These are phyloP conservation scores for Carassius gibelio DNA, from an alignment of 2,113 vertebrate genomes.

Conservation along the genomic window DNA sequence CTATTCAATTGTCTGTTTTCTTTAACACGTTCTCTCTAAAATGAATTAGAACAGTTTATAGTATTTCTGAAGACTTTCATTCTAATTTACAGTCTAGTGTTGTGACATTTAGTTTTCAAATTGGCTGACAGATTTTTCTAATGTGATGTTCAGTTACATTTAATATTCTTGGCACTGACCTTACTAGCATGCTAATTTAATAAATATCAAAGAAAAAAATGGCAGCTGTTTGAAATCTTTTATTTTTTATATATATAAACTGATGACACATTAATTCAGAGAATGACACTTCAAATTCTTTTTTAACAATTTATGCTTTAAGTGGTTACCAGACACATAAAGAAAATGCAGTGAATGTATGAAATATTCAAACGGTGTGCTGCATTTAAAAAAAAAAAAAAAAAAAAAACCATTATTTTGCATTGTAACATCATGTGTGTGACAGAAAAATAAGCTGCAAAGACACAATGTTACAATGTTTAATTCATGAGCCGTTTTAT, in stretches of 20 bases:
- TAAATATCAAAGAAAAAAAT: not conserved
- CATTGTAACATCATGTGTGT: not conserved
- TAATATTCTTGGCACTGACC: too few relatives aligned
- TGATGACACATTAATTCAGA: not conserved
- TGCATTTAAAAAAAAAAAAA: not conserved
- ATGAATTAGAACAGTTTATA: not conserved
- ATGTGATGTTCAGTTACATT: not conserved
- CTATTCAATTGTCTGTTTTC: not conserved
- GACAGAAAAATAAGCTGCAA: not conserved
- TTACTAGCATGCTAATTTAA: not conserved
- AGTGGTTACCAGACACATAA: not conserved
- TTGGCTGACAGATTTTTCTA: not conserved
- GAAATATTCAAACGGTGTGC: not conserved
- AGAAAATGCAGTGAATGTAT: not conserved
- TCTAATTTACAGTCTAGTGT: not conserved
- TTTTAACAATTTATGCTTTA: too few relatives aligned
- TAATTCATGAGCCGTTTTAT: not conserved
- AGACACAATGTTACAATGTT: not conserved
- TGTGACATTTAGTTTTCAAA: not conserved
- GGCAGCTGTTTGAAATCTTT: not conserved
- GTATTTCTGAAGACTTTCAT: not conserved
- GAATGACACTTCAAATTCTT: not conserved
- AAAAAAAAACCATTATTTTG: not conserved
- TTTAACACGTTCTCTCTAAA: not conserved
- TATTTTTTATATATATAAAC: not conserved